Percentiles rank a stretch among this genome's conserved stretches.
Evolutionary conservation across 2,797 vertebrate genomes (phyloP).

Genomic region (Okamejei kenojei): DNA sequence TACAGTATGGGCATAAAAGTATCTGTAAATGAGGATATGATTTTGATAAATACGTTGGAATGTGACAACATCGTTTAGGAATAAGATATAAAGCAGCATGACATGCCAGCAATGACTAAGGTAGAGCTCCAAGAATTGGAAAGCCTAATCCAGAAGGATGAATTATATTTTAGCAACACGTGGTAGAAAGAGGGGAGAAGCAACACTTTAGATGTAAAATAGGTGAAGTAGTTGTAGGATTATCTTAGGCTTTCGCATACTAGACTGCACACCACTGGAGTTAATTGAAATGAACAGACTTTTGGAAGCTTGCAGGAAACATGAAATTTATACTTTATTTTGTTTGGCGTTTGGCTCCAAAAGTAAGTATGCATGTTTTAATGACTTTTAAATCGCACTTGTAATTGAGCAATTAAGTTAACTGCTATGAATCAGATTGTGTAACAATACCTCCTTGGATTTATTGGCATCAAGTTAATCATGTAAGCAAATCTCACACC

Average conservation of each 20-base stretch:
- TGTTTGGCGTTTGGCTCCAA: neutral
- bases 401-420: slow-evolving; percentile 5
- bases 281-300: neutral
- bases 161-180: neutral
- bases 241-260: neutral
- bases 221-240: neutral
- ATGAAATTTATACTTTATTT: neutral
- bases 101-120: no score
- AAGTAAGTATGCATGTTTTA: neutral
- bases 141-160: neutral
- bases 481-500: neutral
- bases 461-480: neutral
- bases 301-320: neutral
- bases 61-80: neutral
- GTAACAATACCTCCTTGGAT: neutral
- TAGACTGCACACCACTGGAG: neutral
- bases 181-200: neutral
- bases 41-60: neutral
- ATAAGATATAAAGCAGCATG: neutral
- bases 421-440: neutral
- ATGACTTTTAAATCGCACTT: neutral
- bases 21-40: neutral
- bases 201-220: neutral
- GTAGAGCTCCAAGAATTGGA: neutral
- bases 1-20: neutral